Base-by-base conservation (phyloP, 2,888 invertebrate genomes). In the Ophion obscuratus region DNA sequence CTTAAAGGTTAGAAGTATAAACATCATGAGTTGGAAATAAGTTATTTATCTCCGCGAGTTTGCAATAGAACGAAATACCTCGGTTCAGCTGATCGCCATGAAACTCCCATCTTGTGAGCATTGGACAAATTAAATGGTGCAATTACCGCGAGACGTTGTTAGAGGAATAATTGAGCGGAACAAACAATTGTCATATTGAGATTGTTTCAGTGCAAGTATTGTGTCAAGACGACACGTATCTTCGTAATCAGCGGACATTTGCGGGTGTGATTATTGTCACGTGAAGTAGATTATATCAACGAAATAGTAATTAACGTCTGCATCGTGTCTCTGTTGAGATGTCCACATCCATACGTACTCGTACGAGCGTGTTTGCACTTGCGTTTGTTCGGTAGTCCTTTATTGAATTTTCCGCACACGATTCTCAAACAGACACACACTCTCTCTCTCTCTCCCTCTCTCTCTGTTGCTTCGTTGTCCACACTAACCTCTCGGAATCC, bases 251-350 rank as follows among this genome's bases (percentile, higher is more conserved):
- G 87, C 87, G 89, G 89, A 89, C 90, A 90, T 92, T 92, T 90
- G 86, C 88, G 87, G 88, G 89, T 89, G 88, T 89, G 88, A 89
- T 88, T 89, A 89, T 90, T 89, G 88, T 86, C 74, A 82, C 68
- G 75, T 78, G 76, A 76, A 79, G 71, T 77, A 88, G 91, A 91
- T 91, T 91, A 90, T 89, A 91, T 91, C 89, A 90, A 90, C 88
- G 88, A 87, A 87, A 83, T 82, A 88, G 88, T 89, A 88, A 89
- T 90, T 91, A 90, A 87, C 88, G 87, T 87, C 87, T 88, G 88
- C 79, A 71, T 87, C 88, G 80, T 86, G n/a, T 24, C 20, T 66
- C 17, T 31, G 31, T 31, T 31, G 31, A 31, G 31, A 31, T 31
- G 31, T 31, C 31, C 4, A 31, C 31, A 31, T 4, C 3, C 47